A percentile compares a stretch with the other conserved stretches of the same genome.
These are phyloP conservation scores for Muntiacus reevesi DNA, from an alignment of 2,113 vertebrate genomes.

Conservation along the genomic window DNA sequence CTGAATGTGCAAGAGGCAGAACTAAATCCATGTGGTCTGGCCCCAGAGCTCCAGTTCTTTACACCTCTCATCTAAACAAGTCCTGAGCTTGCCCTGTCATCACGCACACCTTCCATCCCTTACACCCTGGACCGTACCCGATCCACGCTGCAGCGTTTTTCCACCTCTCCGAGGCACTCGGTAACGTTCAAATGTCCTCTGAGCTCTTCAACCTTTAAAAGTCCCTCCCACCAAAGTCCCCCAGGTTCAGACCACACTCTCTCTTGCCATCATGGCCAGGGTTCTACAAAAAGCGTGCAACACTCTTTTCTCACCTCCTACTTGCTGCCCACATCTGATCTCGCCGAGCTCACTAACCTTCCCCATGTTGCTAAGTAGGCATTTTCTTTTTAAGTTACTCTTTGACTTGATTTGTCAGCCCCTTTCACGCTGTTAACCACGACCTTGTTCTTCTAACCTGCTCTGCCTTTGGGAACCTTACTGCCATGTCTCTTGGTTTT, in stretches of 20 bases:
- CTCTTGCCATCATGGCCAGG: not conserved
- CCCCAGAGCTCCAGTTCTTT: not conserved
- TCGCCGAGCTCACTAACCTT: not conserved
- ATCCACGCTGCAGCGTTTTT: fast-evolving
- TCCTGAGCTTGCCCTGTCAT: not conserved
- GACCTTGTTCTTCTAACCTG: not conserved
- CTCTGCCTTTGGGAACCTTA: not conserved
- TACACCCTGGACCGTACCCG: fast-evolving
- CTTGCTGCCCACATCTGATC: not conserved
- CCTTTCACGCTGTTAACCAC: not conserved
- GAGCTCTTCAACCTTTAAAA: not conserved
- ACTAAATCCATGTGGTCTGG: fast-evolving
- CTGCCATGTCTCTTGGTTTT: not conserved
- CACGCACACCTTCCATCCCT: fast-evolving
- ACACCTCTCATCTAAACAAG: no score
- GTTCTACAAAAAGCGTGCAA: not conserved
- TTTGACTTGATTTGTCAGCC: not conserved
- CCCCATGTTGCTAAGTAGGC: not conserved
- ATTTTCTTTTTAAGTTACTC: not conserved
- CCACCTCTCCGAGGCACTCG: no score
- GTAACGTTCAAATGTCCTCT: not conserved
- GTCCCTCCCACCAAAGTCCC: not conserved
- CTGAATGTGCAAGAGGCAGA: not conserved
- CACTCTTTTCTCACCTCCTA: not conserved
- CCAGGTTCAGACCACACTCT: not conserved